Base-by-base conservation (phyloP, 2,797 vertebrate genomes). In the Ctenopoma multispine region DNA sequence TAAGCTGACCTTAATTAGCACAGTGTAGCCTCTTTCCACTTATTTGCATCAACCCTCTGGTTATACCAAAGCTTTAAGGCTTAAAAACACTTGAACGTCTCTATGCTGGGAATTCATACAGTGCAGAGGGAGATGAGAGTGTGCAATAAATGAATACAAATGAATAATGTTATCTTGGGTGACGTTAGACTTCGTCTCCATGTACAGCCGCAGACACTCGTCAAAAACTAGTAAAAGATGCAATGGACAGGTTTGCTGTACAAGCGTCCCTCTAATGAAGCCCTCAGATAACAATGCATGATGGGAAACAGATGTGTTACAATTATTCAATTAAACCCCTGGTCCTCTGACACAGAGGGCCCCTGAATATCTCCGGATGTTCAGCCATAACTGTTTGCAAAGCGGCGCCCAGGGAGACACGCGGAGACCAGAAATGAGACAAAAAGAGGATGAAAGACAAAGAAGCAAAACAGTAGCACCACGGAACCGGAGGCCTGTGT, bases 241-340 rank as follows among this genome's bases (percentile, higher is more conserved):
- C 71, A 67, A 60, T 1, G 21, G 63, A 31, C 51, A 62, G 69
- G 48, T 63, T 57, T 12, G 46, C 17, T 57, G 74, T 38, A 69
- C 40, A 75, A 63, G 38, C 66, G 59, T 70, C 54, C 29, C 63
- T 63, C 57, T 75, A 80, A 88, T 88, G 78, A 89, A 70, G 41
- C 61, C 78, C 75, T 59, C 46, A 58, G 74, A 87, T 80, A 76
- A 64, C 63, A 56, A 58, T 71, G 69, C 60, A 85, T 82, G 83
- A 86, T 81, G 82, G 76, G 80, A 77, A 85, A 71, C 80, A 86
- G 74, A 89, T 83, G 83, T 50, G 72, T 53, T 60, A 50, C 79
- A 86, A 70, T 78, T 84, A 79, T 87, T 88, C 76, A 86, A 78
- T 87, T 84, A 86, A 12, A 77, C 72, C 81, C 12, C 20, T 8